A percentile compares a stretch with the other conserved stretches of the same genome.
These are phyloP conservation scores for Pocillopora verrucosa DNA, from an alignment of 64 coral and sea anemone genomes.

Conservation along the genomic window DNA sequence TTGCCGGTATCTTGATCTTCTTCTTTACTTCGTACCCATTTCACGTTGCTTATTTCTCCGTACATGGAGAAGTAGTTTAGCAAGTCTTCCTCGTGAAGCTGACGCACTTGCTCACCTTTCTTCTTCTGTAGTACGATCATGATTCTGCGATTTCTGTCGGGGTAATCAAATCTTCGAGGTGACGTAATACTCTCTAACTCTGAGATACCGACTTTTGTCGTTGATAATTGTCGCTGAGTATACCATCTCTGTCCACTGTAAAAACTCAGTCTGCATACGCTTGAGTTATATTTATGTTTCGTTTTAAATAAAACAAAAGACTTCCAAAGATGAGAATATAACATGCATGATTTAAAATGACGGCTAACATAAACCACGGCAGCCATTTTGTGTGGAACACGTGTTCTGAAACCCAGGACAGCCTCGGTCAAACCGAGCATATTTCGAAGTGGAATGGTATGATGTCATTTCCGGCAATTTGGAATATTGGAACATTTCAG, in stretches of 20 bases:
- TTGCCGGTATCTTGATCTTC: background rate
- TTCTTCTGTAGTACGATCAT: background rate
- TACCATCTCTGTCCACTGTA: background rate
- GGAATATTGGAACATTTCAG: too few species aligned
- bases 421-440: too few species aligned
- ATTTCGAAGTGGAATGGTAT: too few species aligned
- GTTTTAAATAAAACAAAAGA: background rate
- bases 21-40: background rate
- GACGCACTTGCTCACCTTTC: background rate
- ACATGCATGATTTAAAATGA: background rate
- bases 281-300: background rate
- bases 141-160: background rate
- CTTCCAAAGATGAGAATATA: background rate
- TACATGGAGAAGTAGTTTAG: slow-evolving; percentile 4
- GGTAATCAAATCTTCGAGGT: background rate
- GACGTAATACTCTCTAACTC: background rate
- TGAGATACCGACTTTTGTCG: background rate
- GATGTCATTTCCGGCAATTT: too few species aligned
- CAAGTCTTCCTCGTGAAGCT: slow-evolving; percentile 2
- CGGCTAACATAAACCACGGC: background rate
- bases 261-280: background rate
- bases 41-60: background rate
- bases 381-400: background rate
- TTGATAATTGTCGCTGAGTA: background rate
- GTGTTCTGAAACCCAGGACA: too few species aligned